A percentile compares a stretch with the other conserved stretches of the same genome.
Conservation (phyloP, 2,797 vertebrate species). For the Malacoraja senta region DNA sequence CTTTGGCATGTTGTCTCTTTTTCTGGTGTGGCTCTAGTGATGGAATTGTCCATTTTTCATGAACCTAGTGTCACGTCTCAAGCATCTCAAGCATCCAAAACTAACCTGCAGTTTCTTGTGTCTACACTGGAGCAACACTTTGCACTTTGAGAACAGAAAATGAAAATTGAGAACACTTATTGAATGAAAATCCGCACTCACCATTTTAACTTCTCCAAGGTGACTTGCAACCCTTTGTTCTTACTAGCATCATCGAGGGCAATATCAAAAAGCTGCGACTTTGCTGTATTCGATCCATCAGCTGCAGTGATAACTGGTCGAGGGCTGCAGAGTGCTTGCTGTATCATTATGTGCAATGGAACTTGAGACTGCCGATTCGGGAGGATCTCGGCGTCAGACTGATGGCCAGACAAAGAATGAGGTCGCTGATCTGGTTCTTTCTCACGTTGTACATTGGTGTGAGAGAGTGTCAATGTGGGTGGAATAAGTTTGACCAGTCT, state of each 20-base stretch:
- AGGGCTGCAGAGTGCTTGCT: constrained; percentile 83
- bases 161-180: not conserved
- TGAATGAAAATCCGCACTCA: constrained; percentile 59
- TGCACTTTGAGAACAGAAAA: not conserved
- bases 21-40: too few species aligned
- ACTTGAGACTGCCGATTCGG: constrained; percentile 58
- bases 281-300: constrained; percentile 79
- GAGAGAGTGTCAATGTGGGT: not conserved
- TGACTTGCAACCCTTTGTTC: constrained; percentile 79
- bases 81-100: too few species aligned
- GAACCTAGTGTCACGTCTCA: too few species aligned
- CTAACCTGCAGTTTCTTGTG: too few species aligned
- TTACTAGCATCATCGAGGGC: constrained; percentile 64
- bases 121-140: too few species aligned
- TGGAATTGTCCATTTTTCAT: too few species aligned
- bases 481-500: not conserved
- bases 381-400: not conserved
- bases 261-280: constrained; percentile 81
- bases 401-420: not conserved
- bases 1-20: too few species aligned
- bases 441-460: not conserved
- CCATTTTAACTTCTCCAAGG: constrained; percentile 94
- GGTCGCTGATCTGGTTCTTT: constrained; percentile 7
- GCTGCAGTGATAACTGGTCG: constrained; percentile 70
- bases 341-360: constrained; percentile 91